Evolutionary conservation across 2,797 vertebrate genomes (phyloP), one percentile per base, ranked within the genome.

Genomic region (Hoplostethus atlanticus): DNA sequence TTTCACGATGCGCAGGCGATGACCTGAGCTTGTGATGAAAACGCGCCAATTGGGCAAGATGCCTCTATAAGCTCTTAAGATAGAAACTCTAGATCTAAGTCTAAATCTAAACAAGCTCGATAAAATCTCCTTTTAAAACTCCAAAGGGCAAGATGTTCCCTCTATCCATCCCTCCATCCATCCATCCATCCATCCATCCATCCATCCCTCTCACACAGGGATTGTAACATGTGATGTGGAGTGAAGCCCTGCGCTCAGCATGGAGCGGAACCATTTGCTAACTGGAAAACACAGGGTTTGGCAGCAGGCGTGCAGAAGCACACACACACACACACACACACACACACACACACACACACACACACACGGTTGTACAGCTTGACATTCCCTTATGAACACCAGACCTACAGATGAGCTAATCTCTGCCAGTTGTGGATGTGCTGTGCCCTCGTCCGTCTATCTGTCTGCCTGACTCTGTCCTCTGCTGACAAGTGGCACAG

Each of bases 401-500:
- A 64, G 81, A 62, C 68, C 60, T 21, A 34, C 51, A 66, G 64
- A 80, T 69, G 58, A 82, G 55, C 60, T 63, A 16, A 73, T 28
- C 58, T 51, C 72, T 21, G 34, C 63, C 28, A 30, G 42, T 31
- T 0, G 54, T n/a, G 56, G 36, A 47, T 21, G 16, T 4, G 44
- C 42, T 17, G 55, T 13, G 58, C 62, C 57, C 50, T 76, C 2
- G 9, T 64, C 68, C 59, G 13, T 79, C 66, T 57, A 4, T 57
- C 44, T 31, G 21, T 46, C 51, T 31, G 48, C 38, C 60, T 6
- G 53, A 64, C 53, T 70, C 69, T 5, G 66, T 77, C 77, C 60
- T 55, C 21, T 57, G 57, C 53, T 69, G 55, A 79, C 66, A 55
- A 81, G 75, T 61, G 83, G 73, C 71, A 73, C 62, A 76, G 55